Base-by-base conservation (phyloP, 1,140 invertebrate genomes). In the Brachionus angularis region DNA sequence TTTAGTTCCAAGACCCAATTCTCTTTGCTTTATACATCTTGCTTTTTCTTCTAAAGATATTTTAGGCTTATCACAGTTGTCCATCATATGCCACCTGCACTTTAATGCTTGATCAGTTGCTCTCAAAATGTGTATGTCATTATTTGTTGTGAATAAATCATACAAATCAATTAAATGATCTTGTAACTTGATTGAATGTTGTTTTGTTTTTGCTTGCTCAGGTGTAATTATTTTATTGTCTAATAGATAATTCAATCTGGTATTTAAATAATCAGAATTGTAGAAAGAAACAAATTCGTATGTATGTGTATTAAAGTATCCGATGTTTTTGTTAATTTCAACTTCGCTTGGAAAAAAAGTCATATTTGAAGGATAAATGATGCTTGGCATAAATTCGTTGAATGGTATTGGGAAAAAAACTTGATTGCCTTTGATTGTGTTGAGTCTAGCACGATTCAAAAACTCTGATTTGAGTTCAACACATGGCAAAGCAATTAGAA, bases 231-330 rank as follows among this genome's bases (percentile, higher is more conserved):
- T n/a, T 52, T 73, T 34, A 4, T 73, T 44, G 31, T 76, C 77
- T 12, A 78, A 75, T 77, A 86, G 84, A 10, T 86, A 76, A 47
- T 82, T 77, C 78, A 87, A 88, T 7, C 89, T 83, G 47, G 86
- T 86, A 72, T 79, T 79, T 16, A 87, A 82, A 79, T 90, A 93
- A 84, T 95, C 91, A 72, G 84, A 85, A 47, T 86, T 85, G 78
- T 92, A 92, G 81, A 93, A 92, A 10, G 88, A 86, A 44, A 89
- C 84, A 77, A 89, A 87, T 62, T 87, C 85, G 67, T 84, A 88
- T 75, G 88, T 86, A 49, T 86, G 81, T 5, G 82, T 77, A 78
- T 91, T 89, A 80, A 91, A 94, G 79, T 89, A 87, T 2, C 91
- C 91, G 50, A 86, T 84, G 79, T 87, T 87, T 79, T 88, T 88